Percentiles rank a stretch among this genome's conserved stretches.
Conservation (phyloP, 2,113 vertebrate genomes). For the Hypomesus transpacificus region DNA sequence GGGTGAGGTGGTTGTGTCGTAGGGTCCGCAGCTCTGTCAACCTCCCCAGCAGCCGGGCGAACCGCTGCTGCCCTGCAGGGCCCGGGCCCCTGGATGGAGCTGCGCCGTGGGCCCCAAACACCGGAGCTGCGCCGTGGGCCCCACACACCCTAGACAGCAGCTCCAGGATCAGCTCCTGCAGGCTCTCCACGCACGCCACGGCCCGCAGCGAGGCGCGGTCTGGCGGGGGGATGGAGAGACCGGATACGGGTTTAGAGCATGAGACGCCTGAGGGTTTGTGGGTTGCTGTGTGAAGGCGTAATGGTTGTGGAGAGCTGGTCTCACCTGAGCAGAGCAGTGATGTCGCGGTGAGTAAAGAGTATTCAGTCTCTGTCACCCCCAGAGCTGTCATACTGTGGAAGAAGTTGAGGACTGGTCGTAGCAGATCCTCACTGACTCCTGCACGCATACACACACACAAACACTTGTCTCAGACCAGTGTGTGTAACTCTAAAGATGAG, state of each 20-base stretch:
- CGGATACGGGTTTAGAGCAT: background rate
- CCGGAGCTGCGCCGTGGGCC: constrained; percentile 69
- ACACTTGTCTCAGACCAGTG: background rate
- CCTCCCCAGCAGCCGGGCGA: constrained; percentile 81
- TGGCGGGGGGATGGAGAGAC: constrained; percentile 37
- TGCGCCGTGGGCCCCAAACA: constrained; percentile 76
- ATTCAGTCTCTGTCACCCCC: constrained; percentile 82
- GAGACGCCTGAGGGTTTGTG: too few relatives aligned
- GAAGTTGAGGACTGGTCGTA: constrained; percentile 83
- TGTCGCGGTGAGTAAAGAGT: constrained; percentile 86
- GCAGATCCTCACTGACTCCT: constrained; percentile 83
- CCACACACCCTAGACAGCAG: constrained; percentile 84
- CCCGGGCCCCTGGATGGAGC: constrained; percentile 50
- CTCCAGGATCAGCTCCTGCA: constrained; percentile 86
- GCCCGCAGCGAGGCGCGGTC: constrained; percentile 81
- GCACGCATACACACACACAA: constrained; percentile 29
- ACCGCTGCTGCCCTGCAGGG: constrained; percentile 77
- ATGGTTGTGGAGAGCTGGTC: constrained; percentile 5
- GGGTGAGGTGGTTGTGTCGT: constrained; percentile 83
- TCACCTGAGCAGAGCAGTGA: constrained; percentile 90
- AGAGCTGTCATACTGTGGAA: constrained; percentile 87
- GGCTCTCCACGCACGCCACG: constrained; percentile 80
- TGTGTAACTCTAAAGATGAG: background rate
- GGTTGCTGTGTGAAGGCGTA: background rate
- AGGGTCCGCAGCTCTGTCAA: constrained; percentile 87